Evolutionary conservation across 2,797 vertebrate genomes (phyloP), one percentile per base, ranked within the genome.

Genomic region (Enteromius viviparus): DNA sequence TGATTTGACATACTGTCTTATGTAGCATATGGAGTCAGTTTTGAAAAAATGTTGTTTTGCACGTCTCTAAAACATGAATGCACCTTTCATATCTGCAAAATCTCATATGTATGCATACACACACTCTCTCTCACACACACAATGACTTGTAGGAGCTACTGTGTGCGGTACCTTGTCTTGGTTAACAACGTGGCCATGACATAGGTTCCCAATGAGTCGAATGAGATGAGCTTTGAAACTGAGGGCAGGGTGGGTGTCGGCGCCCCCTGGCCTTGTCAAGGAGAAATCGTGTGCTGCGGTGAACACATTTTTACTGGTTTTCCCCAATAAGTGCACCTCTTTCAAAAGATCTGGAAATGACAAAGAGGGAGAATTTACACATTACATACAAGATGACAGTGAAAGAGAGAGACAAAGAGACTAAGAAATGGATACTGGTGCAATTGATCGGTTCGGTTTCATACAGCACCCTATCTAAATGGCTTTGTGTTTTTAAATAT

Each of bases 141-240:
- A n/a, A 5, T n/a, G n/a, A 23, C 21, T 17, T 40, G 8, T 15
- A 47, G 17, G 7, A 45, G 9, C 12, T 60, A 19, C 2, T 8
- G 40, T 42, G 49, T 51, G 58, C 23, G 5, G 14, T 82, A 99
- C 98, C 97, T 97, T 97, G 85, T 98, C 94, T 90, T 99, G 97
- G 90, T 99, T 99, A 76, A 89, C 88, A 76, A 91, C 89, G 51
- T 97, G 94, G 89, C 89, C 89, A 84, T 98, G 96, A 89, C 97
- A 98, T 72, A 99, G 90, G 90, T 99, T 99, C 87, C 97, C 98
- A 71, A 99, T 96, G 76, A 99, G 93, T 40, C 97, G 95, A 84
- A 99, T 96, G 84, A 99, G 97, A 84, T 99, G 97, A 53, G 97
- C 97, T 92, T 98, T 98, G 84, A 99, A 98, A 77, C 96, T 96